Percentiles rank a stretch among this genome's conserved stretches.
These are phyloP conservation scores for Helicoverpa assulta DNA, from an alignment of 2,888 invertebrate species.

Conservation along the genomic window DNA sequence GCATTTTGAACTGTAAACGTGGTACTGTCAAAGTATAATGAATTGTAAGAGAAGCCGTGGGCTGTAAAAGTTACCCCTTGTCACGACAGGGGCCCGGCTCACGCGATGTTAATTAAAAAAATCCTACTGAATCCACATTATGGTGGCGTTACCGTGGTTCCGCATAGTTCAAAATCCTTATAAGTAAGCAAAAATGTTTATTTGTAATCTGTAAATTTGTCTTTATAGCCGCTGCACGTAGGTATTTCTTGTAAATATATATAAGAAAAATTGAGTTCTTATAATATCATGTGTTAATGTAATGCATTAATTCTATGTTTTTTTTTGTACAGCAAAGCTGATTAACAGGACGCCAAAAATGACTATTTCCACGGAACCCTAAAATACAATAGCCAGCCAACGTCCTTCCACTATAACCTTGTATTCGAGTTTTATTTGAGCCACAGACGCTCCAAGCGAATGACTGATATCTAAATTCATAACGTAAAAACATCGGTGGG, in stretches of 20 bases:
- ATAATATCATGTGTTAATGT: no score
- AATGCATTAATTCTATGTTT: no score
- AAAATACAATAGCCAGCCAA: slow-evolving; percentile 51
- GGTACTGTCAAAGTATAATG: slow-evolving; percentile 63
- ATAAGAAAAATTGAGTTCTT: no score
- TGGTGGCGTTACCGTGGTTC: slow-evolving; percentile 42
- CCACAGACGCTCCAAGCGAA: slow-evolving; percentile 48
- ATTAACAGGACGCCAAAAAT: no score
- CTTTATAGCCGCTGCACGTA: no score
- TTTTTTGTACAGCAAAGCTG: no score
- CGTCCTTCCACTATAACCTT: slow-evolving; percentile 59
- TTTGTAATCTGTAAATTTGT: no score
- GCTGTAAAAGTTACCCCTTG: slow-evolving; percentile 65
- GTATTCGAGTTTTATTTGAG: slow-evolving; percentile 57
- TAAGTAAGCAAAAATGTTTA: no score
- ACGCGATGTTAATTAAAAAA: slow-evolving; percentile 69
- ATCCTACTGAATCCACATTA: slow-evolving; percentile 44
- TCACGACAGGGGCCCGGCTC: slow-evolving; percentile 63
- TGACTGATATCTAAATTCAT: slow-evolving; percentile 54
- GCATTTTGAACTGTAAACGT: slow-evolving; percentile 59
- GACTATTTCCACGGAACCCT: slow-evolving; percentile 29
- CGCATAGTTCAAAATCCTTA: slow-evolving; percentile 22
- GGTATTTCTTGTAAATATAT: no score
- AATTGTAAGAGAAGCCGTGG: slow-evolving; percentile 60
- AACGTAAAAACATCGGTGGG: slow-evolving; percentile 50